A percentile compares a stretch with the other conserved stretches of the same genome.
phyloP scores from a whole-genome alignment of 2,797 vertebrate genomes.

The Rhabdophis nuchalis region DNA sequence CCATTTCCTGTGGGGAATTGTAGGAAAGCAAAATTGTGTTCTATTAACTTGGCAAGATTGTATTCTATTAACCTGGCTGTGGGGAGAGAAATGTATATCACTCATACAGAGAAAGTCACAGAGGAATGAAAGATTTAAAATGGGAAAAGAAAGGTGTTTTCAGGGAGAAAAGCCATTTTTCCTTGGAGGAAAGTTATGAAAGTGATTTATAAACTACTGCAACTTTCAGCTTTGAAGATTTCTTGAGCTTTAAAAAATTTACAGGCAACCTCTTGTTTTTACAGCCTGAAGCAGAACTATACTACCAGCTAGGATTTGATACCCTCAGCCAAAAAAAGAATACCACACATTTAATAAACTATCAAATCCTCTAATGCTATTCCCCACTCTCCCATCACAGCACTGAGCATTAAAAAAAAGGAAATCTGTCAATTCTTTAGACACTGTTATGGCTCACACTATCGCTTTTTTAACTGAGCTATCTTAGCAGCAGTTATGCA shows the following conservation, averaged over 20 bases:
- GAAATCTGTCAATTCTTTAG: not conserved
- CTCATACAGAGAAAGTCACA: not conserved
- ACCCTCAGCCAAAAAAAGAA: not conserved
- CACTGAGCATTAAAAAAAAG: not conserved
- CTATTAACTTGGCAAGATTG: not conserved
- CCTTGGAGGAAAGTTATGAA: not conserved
- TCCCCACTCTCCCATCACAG: not conserved
- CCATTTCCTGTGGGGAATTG: not conserved
- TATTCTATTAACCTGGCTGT: not conserved
- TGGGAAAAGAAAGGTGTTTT: not conserved
- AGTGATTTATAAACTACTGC: constrained; percentile 5
- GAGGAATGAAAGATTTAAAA: constrained; percentile 3
- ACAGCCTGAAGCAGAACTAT: not conserved
- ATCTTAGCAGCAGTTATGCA: not conserved
- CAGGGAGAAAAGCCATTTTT: not conserved
- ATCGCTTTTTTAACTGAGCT: not conserved
- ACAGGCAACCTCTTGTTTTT: not conserved
- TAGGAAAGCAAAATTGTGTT: not conserved
- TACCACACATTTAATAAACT: not conserved
- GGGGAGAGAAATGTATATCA: not conserved
- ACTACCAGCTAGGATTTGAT: not conserved
- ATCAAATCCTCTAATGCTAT: not conserved
- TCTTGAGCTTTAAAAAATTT: not conserved
- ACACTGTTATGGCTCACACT: not conserved
- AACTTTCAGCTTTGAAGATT: constrained; percentile 10